These are phyloP conservation scores for Clarias batrachus DNA, from an alignment of 2,113 vertebrate genomes.

Conservation along the genomic window DNA sequence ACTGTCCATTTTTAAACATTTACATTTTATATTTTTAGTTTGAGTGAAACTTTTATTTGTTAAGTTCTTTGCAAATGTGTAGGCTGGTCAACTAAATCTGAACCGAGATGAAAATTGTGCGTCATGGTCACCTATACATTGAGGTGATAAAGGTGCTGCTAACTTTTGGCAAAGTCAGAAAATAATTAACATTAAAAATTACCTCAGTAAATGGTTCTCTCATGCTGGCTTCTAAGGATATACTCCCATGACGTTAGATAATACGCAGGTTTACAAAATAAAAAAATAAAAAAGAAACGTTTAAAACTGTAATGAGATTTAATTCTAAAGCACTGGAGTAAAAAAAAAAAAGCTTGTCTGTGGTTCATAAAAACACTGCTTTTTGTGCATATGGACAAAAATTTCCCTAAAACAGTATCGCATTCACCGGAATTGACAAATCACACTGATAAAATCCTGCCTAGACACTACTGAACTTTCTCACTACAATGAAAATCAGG, in stretches of 20 bases:
- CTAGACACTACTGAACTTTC: too few relatives aligned
- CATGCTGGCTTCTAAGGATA: background rate
- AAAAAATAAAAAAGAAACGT: background rate
- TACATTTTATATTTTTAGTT: background rate
- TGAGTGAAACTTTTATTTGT: background rate
- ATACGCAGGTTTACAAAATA: too few relatives aligned
- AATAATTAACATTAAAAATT: background rate
- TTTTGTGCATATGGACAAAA: too few relatives aligned
- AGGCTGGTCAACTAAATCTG: background rate
- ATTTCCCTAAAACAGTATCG: too few relatives aligned
- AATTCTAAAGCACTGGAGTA: background rate
- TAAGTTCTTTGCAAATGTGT: background rate
- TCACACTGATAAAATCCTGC: too few relatives aligned
- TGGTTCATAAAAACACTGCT: too few relatives aligned
- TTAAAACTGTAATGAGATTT: background rate
- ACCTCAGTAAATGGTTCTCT: background rate
- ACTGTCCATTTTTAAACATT: background rate
- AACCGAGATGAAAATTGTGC: background rate
- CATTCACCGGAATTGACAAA: too few relatives aligned
- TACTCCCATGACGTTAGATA: background rate
- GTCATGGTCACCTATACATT: background rate
- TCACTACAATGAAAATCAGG: too few relatives aligned
- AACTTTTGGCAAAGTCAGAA: background rate
- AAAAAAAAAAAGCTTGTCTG: too few relatives aligned
- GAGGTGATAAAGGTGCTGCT: background rate